A percentile compares a stretch with the other conserved stretches of the same genome.
These are phyloP conservation scores for Peromyscus eremicus DNA, from an alignment of 2,797 vertebrate genomes.

Conservation along the genomic window DNA sequence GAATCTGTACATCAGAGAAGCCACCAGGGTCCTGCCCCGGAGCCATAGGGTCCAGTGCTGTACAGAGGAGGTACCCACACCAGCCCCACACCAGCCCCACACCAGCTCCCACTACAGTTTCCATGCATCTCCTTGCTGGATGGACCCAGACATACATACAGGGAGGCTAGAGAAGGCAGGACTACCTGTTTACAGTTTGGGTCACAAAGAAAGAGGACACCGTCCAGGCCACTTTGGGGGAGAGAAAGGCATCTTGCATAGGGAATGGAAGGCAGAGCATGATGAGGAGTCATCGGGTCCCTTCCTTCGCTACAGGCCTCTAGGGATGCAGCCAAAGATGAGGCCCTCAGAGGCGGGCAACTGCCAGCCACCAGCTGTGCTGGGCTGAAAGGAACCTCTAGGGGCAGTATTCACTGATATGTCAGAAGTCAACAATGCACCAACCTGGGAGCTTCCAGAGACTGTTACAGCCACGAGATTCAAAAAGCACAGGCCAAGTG, in stretches of 20 bases:
- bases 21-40: neutral
- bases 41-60: neutral
- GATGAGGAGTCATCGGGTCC: neutral
- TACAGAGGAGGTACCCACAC: neutral
- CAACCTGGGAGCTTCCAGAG: neutral
- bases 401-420: neutral
- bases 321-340: fast-evolving
- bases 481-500: neutral
- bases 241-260: neutral
- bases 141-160: neutral
- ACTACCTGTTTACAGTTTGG: neutral
- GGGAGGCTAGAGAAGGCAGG: neutral
- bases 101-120: too few species aligned
- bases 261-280: neutral
- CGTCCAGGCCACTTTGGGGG: fast-evolving
- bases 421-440: neutral
- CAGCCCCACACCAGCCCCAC: neutral
- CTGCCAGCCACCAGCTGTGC: fast-evolving
- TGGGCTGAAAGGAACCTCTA: neutral
- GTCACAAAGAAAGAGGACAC: neutral
- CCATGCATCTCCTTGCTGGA: neutral
- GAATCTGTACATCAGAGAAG: neutral
- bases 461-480: neutral
- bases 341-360: neutral
- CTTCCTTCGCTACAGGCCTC: neutral